phyloP scores from a whole-genome alignment of 37 sponge, comb jelly and placozoan genomes.

The Eunapius fragilis region DNA sequence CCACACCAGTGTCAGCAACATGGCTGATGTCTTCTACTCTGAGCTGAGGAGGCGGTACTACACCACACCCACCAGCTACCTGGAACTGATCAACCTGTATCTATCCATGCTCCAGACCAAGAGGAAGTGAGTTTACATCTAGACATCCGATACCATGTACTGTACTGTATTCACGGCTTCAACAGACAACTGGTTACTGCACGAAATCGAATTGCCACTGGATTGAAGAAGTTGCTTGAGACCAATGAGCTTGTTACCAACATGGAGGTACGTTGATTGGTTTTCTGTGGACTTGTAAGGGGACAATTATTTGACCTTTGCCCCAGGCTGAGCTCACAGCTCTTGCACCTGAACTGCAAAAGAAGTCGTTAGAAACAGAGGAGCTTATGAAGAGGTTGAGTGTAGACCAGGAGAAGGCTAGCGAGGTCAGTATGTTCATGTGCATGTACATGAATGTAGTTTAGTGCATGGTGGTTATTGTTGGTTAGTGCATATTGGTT shows the following conservation, averaged over 20 bases:
- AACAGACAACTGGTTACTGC: slow-evolving; percentile 79
- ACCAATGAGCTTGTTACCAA: slow-evolving; percentile 95
- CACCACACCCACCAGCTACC: slow-evolving; percentile 98
- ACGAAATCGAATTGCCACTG: slow-evolving; percentile 92
- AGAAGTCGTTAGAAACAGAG: slow-evolving; percentile 87
- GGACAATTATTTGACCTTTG: neutral
- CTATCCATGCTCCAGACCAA: slow-evolving; percentile 95
- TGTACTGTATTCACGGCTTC: neutral
- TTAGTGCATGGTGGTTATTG: too few relatives aligned
- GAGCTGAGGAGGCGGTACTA: slow-evolving; percentile 94
- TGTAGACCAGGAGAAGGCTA: slow-evolving; percentile 93
- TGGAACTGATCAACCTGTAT: slow-evolving; percentile 97
- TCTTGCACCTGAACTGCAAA: slow-evolving; percentile 88
- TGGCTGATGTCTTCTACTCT: slow-evolving; percentile 93
- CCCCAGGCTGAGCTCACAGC: slow-evolving; percentile 89
- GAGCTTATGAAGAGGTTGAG: slow-evolving; percentile 88
- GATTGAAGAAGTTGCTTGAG: slow-evolving; percentile 93
- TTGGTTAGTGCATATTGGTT: too few relatives aligned
- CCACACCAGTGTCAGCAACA: slow-evolving; percentile 89
- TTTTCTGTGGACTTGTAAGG: neutral
- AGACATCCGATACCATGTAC: too few relatives aligned
- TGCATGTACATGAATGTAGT: too few relatives aligned
- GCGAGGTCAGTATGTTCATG: slow-evolving; percentile 49
- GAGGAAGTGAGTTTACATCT: slow-evolving; percentile 47
- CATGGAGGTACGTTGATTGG: slow-evolving; percentile 70